phyloP scores from a whole-genome alignment of 2,797 vertebrate species.

The Thaleichthys pacificus region DNA sequence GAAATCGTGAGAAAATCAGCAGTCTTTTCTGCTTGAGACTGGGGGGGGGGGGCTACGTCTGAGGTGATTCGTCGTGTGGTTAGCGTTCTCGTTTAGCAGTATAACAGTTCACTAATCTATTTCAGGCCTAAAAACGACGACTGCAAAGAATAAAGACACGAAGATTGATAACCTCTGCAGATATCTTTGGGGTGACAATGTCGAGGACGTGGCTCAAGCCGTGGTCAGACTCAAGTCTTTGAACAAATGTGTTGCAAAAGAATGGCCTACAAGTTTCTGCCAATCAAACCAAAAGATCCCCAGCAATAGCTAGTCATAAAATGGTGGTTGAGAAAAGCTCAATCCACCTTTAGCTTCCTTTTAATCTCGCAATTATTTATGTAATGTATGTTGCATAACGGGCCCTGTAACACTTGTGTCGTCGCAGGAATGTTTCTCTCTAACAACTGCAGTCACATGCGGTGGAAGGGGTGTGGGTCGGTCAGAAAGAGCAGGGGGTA shows the following conservation, averaged over 20 bases:
- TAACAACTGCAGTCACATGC: conserved; percentile 52
- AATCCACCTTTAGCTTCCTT: background rate
- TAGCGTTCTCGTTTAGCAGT: no score
- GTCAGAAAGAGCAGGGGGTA: conserved; percentile 11
- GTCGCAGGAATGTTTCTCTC: background rate
- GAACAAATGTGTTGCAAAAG: conserved; percentile 17
- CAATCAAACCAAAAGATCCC: background rate
- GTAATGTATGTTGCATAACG: conserved; percentile 21
- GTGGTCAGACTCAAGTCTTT: conserved; percentile 25
- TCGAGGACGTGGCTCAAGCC: conserved; percentile 27
- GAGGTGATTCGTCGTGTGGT: no score
- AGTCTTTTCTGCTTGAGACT: no score
- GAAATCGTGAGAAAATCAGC: no score
- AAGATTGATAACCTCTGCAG: no score
- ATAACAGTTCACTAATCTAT: no score
- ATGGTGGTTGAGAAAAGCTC: background rate
- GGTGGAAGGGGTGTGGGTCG: conserved; percentile 13
- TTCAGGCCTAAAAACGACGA: no score
- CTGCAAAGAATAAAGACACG: no score
- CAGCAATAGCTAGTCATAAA: background rate
- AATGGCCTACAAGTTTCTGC: background rate
- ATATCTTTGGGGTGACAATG: background rate
- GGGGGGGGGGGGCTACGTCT: no score
- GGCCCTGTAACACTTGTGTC: no score
- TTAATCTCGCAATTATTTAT: background rate